phyloP scores from a whole-genome alignment of 1,140 invertebrate genomes.

The Chelonus insularis region DNA sequence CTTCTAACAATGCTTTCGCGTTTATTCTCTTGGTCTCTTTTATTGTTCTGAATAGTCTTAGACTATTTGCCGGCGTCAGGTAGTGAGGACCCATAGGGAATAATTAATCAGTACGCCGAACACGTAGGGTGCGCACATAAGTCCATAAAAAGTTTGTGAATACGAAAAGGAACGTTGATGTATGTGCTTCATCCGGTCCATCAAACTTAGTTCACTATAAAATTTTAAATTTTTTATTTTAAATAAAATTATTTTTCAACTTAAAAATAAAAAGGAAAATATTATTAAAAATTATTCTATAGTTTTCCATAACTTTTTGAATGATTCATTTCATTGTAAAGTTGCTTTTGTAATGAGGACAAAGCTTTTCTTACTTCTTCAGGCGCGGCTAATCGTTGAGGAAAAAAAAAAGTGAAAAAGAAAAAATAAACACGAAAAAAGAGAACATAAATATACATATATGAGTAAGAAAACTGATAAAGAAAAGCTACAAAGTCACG shows the following conservation, averaged over 20 bases:
- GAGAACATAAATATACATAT: neutral
- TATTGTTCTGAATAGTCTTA: conserved; percentile 10
- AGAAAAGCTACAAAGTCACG: neutral
- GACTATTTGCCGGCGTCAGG: conserved; percentile 28
- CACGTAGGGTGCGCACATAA: conserved; percentile 42
- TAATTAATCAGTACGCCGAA: conserved; percentile 46
- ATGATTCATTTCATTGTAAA: neutral
- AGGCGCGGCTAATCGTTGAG: neutral
- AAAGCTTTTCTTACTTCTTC: neutral
- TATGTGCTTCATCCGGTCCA: conserved; percentile 37
- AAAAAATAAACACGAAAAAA: neutral
- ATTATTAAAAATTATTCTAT: neutral
- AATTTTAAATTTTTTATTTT: neutral
- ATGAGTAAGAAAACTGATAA: neutral
- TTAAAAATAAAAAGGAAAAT: neutral
- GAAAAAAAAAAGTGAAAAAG: neutral
- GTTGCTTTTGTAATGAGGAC: neutral
- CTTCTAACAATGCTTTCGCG: no score
- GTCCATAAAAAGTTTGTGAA: conserved; percentile 32
- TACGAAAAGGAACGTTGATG: conserved; percentile 28
- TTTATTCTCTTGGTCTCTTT: no score
- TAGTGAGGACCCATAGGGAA: conserved; percentile 27
- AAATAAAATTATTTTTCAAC: neutral
- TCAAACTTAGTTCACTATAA: conserved; percentile 27
- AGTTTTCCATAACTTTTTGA: neutral